phyloP scores from a whole-genome alignment of 92 coral and sea anemone species.

The Palythoa heliodiscus region DNA sequence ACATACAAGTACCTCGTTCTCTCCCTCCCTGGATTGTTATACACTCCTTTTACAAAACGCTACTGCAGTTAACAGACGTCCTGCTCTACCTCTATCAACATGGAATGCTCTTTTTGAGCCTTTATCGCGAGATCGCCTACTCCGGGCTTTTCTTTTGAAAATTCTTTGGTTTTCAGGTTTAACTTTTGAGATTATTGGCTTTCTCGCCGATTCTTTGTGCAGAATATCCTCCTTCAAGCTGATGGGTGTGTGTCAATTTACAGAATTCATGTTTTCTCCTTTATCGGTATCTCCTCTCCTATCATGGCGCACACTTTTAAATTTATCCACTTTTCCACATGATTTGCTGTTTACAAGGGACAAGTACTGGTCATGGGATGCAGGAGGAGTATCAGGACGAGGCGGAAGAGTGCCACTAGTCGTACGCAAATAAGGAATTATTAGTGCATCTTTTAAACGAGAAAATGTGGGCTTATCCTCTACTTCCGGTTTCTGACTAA shows the following conservation, averaged over 20 bases:
- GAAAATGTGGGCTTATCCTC: slow-evolving; percentile 38
- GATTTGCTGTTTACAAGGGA: not conserved
- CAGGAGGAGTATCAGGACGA: slow-evolving; percentile 59
- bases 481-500: slow-evolving; percentile 20
- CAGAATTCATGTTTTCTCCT: slow-evolving; percentile 23
- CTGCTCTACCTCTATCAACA: not conserved
- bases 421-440: slow-evolving; percentile 81
- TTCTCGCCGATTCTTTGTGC: not conserved
- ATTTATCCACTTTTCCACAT: slow-evolving; percentile 14
- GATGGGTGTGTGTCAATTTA: not conserved
- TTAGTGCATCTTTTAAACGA: slow-evolving; percentile 70
- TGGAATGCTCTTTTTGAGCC: slow-evolving; percentile 5
- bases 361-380: too few relatives aligned
- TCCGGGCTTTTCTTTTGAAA: slow-evolving; percentile 1
- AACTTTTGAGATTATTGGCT: slow-evolving; percentile 4
- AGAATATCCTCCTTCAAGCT: slow-evolving; percentile 1
- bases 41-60: too few relatives aligned
- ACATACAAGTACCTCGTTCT: too few relatives aligned
- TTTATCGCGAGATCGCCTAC: not conserved
- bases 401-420: slow-evolving; percentile 81
- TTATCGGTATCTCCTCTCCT: slow-evolving; percentile 9
- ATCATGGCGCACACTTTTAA: slow-evolving; percentile 29
- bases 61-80: not conserved
- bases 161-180: not conserved
- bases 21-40: too few relatives aligned